Conservation (phyloP, 2,797 vertebrate genomes). For the Acipenser oxyrinchus region DNA sequence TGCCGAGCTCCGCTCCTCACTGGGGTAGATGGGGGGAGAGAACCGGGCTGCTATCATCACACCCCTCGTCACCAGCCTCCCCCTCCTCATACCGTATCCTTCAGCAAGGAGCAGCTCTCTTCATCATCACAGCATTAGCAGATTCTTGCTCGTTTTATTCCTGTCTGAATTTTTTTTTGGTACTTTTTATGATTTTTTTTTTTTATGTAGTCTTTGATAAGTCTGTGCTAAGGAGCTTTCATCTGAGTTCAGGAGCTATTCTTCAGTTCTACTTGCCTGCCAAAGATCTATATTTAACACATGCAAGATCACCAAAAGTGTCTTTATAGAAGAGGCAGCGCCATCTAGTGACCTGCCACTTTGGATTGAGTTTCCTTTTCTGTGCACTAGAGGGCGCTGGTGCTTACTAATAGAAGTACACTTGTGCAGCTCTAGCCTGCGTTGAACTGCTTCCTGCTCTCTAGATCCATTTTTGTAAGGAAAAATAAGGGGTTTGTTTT, state of each 20-base stretch:
- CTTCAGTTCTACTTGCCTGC: no score
- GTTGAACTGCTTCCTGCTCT: no score
- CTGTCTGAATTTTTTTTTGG: conserved; percentile 2
- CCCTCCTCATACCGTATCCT: conserved; percentile 84
- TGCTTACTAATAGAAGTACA: no score
- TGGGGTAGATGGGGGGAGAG: conserved; percentile 56
- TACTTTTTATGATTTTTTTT: background rate
- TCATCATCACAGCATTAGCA: background rate
- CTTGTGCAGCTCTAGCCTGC: no score
- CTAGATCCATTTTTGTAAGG: background rate
- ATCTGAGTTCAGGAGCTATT: background rate
- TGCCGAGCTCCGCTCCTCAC: conserved; percentile 60
- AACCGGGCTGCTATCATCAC: conserved; percentile 53
- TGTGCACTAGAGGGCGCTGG: no score
- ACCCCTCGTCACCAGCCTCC: conserved; percentile 63
- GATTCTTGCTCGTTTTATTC: background rate
- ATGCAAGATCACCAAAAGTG: no score
- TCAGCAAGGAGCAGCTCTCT: background rate
- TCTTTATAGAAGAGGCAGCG: no score
- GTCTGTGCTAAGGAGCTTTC: conserved; percentile 28
- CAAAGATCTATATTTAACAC: no score
- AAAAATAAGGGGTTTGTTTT: background rate
- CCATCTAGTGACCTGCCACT: no score
- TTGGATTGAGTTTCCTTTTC: no score
- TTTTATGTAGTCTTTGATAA: no score